Conservation (phyloP, 2,888 invertebrate genomes). For the Noctua comes region DNA sequence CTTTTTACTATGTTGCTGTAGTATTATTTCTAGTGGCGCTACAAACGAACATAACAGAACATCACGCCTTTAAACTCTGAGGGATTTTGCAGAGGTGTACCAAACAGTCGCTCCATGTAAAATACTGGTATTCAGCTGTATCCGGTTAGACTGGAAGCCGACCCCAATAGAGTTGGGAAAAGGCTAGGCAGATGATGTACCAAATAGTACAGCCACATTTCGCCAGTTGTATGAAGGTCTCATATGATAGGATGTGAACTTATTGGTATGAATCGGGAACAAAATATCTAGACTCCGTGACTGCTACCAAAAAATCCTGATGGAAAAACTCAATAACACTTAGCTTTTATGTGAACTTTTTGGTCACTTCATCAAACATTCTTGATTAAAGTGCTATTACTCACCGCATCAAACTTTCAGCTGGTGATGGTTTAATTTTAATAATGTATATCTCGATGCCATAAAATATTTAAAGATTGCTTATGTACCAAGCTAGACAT, state of each 20-base stretch:
- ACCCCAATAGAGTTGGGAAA: too few species aligned
- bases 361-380: not conserved
- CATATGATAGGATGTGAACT: not conserved
- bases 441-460: not conserved
- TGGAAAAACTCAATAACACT: not conserved
- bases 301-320: accelerated
- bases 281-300: not conserved
- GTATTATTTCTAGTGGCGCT: too few species aligned
- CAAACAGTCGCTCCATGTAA: too few species aligned
- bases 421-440: not conserved
- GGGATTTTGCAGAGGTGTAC: not conserved
- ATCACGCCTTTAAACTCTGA: not conserved
- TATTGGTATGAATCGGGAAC: not conserved
- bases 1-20: too few species aligned
- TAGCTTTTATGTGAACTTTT: not conserved
- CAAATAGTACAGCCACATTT: not conserved
- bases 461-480: not conserved
- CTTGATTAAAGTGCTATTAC: not conserved
- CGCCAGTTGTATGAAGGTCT: not conserved
- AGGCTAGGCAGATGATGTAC: too few species aligned
- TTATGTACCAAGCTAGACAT: not conserved
- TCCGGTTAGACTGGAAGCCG: too few species aligned
- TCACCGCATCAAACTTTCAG: not conserved
- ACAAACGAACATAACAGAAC: not conserved
- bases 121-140: too few species aligned